phyloP scores from a whole-genome alignment of 1,140 invertebrate genomes.

The Drosophila guanche region DNA sequence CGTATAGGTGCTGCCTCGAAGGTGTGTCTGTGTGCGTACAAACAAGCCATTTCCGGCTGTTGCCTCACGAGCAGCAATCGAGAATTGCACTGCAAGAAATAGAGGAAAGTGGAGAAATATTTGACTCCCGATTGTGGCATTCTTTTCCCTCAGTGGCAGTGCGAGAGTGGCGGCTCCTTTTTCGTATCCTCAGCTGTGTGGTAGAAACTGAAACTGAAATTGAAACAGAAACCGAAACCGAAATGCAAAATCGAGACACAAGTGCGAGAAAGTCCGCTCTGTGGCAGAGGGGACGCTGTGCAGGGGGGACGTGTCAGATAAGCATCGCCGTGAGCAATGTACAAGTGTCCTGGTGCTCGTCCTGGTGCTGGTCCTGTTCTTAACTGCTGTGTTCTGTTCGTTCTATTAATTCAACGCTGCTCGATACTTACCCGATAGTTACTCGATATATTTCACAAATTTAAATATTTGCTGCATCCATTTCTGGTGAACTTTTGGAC shows the following conservation, averaged over 20 bases:
- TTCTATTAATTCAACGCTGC: no score
- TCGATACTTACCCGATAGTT: no score
- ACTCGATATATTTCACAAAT: no score
- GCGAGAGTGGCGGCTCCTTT: no score
- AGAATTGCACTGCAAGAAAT: no score
- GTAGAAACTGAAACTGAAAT: slow-evolving; percentile 14
- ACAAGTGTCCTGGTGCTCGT: slow-evolving; percentile 12
- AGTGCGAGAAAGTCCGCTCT: no score
- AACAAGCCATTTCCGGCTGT: slow-evolving; percentile 42
- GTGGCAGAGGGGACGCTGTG: no score
- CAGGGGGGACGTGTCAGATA: neutral
- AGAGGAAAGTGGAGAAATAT: neutral
- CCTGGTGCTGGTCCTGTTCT: neutral
- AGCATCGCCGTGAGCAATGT: slow-evolving; percentile 20
- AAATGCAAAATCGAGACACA: no score
- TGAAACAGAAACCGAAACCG: neutral
- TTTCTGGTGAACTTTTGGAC: no score
- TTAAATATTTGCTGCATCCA: no score
- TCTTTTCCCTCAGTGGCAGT: neutral
- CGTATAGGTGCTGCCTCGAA: slow-evolving; percentile 13
- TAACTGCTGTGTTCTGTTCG: no score
- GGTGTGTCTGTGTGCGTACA: slow-evolving; percentile 28
- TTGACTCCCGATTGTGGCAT: neutral
- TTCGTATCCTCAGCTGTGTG: neutral
- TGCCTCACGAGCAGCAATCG: slow-evolving; percentile 6